These are phyloP conservation scores for Bombycilla garrulus DNA, from an alignment of 2,113 vertebrate genomes.

Conservation along the genomic window DNA sequence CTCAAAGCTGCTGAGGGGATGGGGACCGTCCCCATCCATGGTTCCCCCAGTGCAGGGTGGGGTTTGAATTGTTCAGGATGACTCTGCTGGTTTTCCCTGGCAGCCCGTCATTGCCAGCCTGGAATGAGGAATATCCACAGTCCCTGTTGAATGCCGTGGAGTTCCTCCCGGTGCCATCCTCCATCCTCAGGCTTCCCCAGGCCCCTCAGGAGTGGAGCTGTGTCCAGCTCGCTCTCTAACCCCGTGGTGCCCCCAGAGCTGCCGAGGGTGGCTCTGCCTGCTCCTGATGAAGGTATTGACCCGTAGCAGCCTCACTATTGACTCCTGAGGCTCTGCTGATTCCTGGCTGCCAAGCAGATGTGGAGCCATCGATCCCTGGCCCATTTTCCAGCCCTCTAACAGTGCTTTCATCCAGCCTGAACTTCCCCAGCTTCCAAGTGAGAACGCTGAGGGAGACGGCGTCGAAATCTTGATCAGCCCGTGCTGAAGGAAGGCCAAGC, in stretches of 20 bases:
- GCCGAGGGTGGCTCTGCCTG: neutral
- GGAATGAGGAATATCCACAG: neutral
- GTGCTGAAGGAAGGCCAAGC: neutral
- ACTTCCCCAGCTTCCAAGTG: constrained; percentile 8
- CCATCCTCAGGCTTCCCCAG: neutral
- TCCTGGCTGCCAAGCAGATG: constrained; percentile 35
- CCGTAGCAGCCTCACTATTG: constrained; percentile 13
- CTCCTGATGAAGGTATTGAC: constrained; percentile 38
- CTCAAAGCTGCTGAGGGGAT: neutral
- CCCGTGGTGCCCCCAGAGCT: neutral
- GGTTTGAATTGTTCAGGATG: neutral
- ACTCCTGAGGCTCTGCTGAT: constrained; percentile 38
- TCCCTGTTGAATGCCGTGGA: neutral
- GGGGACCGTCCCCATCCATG: rapidly evolving
- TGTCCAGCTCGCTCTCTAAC: neutral
- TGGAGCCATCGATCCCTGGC: constrained; percentile 46
- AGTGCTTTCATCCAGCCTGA: neutral
- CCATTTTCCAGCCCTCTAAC: neutral
- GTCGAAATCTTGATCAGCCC: neutral
- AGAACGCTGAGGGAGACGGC: neutral
- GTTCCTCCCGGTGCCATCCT: neutral
- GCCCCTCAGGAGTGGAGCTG: neutral
- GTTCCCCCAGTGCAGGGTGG: neutral
- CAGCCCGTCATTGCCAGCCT: neutral
- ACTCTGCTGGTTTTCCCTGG: neutral